A percentile compares a stretch with the other conserved stretches of the same genome.
These are phyloP conservation scores for Rhinoraja longicauda DNA, from an alignment of 2,797 vertebrate species.

Conservation along the genomic window DNA sequence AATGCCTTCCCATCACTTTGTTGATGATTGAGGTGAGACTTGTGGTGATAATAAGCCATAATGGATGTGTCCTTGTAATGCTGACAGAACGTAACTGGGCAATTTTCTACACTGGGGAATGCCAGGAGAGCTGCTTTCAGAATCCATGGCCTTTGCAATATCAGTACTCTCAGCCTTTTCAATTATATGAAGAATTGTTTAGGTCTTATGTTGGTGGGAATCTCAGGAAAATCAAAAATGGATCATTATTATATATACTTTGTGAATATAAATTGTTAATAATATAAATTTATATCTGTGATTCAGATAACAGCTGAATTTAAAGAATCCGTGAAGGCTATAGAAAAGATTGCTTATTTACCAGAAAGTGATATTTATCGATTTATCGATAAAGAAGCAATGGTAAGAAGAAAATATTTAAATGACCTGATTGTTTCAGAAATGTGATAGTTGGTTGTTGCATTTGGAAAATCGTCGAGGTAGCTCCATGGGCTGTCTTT, in stretches of 20 bases:
- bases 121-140: no score
- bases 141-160: no score
- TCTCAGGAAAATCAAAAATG: no score
- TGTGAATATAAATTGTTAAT: not conserved
- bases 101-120: no score
- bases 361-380: slow-evolving; percentile 60
- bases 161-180: no score
- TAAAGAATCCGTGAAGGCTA: slow-evolving; percentile 56
- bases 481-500: not conserved
- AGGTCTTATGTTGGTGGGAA: no score
- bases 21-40: no score
- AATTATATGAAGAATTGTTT: no score
- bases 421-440: not conserved
- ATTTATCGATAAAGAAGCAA: slow-evolving; percentile 69
- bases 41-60: no score
- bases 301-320: slow-evolving; percentile 65
- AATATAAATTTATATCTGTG: not conserved
- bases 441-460: not conserved
- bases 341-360: slow-evolving; percentile 69
- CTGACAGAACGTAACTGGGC: no score
- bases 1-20: no score
- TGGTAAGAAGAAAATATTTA: slow-evolving; percentile 56
- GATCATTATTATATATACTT: not conserved
- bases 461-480: not conserved
- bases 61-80: no score